These are phyloP conservation scores for Phylloscopus trochiloides DNA, from an alignment of 2,113 vertebrate genomes.

Conservation along the genomic window DNA sequence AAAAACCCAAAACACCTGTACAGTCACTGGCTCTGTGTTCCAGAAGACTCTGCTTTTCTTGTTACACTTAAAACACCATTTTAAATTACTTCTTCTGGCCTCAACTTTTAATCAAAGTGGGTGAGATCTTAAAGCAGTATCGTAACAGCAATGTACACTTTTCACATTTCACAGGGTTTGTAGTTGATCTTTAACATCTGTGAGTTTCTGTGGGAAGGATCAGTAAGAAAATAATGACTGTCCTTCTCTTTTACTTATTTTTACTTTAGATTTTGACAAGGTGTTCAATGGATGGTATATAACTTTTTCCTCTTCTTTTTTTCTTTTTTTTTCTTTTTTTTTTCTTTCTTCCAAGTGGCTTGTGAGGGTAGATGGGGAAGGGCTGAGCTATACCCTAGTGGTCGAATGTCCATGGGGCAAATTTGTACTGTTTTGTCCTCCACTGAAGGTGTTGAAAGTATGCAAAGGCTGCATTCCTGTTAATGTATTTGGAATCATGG, in stretches of 20 bases:
- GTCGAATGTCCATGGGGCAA: slow-evolving; percentile 94
- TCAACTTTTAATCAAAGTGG: slow-evolving; percentile 48
- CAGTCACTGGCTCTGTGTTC: slow-evolving; percentile 70
- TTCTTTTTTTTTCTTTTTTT: neutral
- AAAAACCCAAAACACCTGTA: slow-evolving; percentile 57
- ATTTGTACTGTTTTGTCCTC: slow-evolving; percentile 93
- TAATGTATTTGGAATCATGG: slow-evolving; percentile 93
- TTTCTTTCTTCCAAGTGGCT: slow-evolving; percentile 34
- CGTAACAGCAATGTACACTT: slow-evolving; percentile 73
- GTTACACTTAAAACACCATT: slow-evolving; percentile 38
- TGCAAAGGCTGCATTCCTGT: slow-evolving; percentile 91
- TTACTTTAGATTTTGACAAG: slow-evolving; percentile 60
- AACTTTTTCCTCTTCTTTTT: slow-evolving; percentile 1
- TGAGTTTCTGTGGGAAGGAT: slow-evolving; percentile 69
- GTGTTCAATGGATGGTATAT: slow-evolving; percentile 36
- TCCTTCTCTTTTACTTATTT: slow-evolving; percentile 57
- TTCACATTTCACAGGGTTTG: slow-evolving; percentile 87
- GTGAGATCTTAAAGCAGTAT: slow-evolving; percentile 74
- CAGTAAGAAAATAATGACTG: slow-evolving; percentile 78
- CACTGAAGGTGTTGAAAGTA: slow-evolving; percentile 91
- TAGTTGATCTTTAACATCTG: slow-evolving; percentile 58
- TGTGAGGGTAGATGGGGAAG: neutral
- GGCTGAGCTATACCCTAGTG: slow-evolving; percentile 89
- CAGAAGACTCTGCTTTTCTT: slow-evolving; percentile 51
- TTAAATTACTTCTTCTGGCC: slow-evolving; percentile 48